phyloP scores from a whole-genome alignment of 2,888 invertebrate genomes.

The Leucophora obtusa region DNA sequence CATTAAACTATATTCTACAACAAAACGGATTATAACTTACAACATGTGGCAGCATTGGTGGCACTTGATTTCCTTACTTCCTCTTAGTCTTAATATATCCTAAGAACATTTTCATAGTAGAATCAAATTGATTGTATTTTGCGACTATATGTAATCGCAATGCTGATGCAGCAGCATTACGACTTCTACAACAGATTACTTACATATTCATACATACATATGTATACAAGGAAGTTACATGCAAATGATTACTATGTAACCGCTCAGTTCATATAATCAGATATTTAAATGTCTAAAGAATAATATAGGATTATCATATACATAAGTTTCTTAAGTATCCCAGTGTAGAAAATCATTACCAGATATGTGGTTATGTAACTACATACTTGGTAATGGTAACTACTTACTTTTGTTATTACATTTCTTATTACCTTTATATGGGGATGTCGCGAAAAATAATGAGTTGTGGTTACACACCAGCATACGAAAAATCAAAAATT shows the following conservation, averaged over 20 bases:
- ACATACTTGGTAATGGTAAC: too few relatives aligned
- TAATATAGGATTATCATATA: conserved; percentile 33
- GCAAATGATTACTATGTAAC: conserved; percentile 17
- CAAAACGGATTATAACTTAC: background rate
- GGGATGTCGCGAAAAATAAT: too few relatives aligned
- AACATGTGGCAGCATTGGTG: background rate
- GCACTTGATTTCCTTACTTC: background rate
- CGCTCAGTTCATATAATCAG: background rate
- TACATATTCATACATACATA: background rate
- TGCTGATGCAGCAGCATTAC: background rate
- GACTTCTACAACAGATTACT: background rate
- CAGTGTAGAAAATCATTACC: too few relatives aligned
- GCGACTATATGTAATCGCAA: background rate
- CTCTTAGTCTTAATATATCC: background rate
- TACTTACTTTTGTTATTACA: too few relatives aligned
- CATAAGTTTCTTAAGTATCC: conserved; percentile 34
- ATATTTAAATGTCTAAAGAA: background rate
- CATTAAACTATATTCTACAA: background rate
- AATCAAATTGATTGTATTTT: background rate
- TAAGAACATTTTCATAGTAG: background rate
- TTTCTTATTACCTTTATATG: too few relatives aligned
- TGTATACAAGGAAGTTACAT: background rate
- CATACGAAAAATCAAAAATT: too few relatives aligned
- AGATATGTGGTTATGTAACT: too few relatives aligned
- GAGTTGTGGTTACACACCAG: too few relatives aligned